phyloP scores from a whole-genome alignment of 2,797 vertebrate species.

The Hafferia zeledoni region DNA sequence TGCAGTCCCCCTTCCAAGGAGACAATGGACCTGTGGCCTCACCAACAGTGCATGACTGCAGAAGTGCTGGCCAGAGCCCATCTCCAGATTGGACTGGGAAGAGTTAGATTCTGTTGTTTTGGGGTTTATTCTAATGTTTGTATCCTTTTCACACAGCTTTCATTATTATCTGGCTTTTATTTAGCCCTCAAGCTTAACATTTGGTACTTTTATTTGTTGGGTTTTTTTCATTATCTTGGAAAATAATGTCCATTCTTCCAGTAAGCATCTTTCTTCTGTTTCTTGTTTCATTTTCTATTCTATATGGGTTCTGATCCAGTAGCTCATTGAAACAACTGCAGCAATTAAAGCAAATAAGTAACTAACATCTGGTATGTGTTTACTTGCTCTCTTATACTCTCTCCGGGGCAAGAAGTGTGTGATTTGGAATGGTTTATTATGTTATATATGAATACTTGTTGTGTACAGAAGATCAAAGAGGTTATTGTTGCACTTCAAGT shows the following conservation, averaged over 20 bases:
- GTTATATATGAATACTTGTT: constrained; percentile 7
- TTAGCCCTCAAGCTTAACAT: constrained; percentile 56
- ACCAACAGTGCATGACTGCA: not conserved
- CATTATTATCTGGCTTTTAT: constrained; percentile 25
- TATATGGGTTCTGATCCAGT: constrained; percentile 10
- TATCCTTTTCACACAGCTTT: constrained; percentile 36
- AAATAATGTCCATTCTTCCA: constrained; percentile 34
- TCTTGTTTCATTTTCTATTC: constrained; percentile 33
- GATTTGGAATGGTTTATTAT: constrained; percentile 30
- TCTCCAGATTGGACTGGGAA: not conserved
- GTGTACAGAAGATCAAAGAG: constrained; percentile 11
- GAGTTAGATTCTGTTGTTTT: not conserved
- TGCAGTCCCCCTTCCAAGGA: not conserved
- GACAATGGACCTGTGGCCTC: constrained; percentile 34
- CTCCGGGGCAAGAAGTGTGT: constrained; percentile 19
- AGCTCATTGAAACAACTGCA: constrained; percentile 19
- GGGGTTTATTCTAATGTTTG: constrained; percentile 7
- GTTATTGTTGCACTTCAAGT: not conserved
- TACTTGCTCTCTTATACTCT: not conserved
- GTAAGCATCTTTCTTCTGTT: constrained; percentile 18
- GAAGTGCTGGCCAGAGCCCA: constrained; percentile 7
- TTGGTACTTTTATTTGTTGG: constrained; percentile 19
- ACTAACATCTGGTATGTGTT: constrained; percentile 50
- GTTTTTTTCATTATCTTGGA: not conserved
- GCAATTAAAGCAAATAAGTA: constrained; percentile 32